Base-by-base conservation (phyloP, 2,888 invertebrate species). In the Atherix ibis region DNA sequence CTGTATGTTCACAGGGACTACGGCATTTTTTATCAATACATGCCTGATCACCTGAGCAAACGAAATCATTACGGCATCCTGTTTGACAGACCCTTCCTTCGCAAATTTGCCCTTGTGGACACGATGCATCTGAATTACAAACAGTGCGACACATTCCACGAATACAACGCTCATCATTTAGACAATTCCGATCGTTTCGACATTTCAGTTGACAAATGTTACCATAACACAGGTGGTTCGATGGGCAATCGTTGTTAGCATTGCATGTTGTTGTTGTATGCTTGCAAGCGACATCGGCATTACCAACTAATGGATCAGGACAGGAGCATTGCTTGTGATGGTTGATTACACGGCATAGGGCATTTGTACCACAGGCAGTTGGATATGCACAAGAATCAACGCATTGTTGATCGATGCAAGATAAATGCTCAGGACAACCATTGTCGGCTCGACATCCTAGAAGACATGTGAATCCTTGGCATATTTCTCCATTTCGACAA, bases 401-500 rank as follows among this genome's bases (percentile, higher is more conserved):
- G 54, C 91, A 91, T 52, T 82, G 77, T 43, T 80, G 84, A 45
- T 76, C 71, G 39, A 76, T 56, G 48, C 91, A 91, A n/a, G 76
- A 67, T 41, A 73, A 67, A 45, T 74, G 68, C 34, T 66, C 63
- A 2, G 77, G 69, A 51, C 91, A 91, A 31, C 82, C 79, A 3
- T 71, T 67, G 54, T 87, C 73, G 6, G 79, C 73, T 49, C 87
- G 72, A 53, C 91, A 91, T 28, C 91, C 91, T 26, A 71, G 66
- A 8, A 71, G 62, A 52, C 91, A 91, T 37, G 77, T 70, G 18
- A 85, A 65, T 17, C 80, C 78, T 51, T 84, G 76, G 49, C 89
- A 91, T 34, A 89, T 75, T 62, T 89, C 88, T 24, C 82, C 85
- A 45, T 76, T 80, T 32, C 81, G 72, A 47, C 91, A 91, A 50